Evolutionary conservation across 2,113 vertebrate species (phyloP).

Genomic region (Phrynosoma platyrhinos): DNA sequence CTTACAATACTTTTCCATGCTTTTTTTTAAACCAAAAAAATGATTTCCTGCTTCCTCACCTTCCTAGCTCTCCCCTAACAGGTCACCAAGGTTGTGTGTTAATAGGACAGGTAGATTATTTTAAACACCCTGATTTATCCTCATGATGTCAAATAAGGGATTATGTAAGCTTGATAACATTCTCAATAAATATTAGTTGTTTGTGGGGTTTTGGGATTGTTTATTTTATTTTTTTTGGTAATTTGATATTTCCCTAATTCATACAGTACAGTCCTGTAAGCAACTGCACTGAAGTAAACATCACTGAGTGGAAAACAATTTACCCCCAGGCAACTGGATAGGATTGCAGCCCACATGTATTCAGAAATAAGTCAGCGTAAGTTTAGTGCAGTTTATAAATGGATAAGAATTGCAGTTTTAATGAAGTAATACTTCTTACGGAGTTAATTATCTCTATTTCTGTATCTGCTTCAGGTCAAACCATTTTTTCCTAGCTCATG

Average conservation of each 20-base stretch:
- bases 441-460: not conserved
- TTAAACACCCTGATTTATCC: not conserved
- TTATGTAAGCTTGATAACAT: not conserved
- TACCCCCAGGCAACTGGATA: too few species aligned
- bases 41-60: not conserved
- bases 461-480: not conserved
- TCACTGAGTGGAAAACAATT: not conserved
- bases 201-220: not conserved
- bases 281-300: not conserved
- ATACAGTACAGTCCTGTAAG: not conserved
- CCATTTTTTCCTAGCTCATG: not conserved
- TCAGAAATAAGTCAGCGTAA: not conserved
- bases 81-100: not conserved
- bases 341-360: not conserved
- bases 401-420: not conserved
- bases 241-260: not conserved
- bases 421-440: not conserved
- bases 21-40: not conserved
- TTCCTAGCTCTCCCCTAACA: not conserved
- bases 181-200: not conserved
- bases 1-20: not conserved
- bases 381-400: not conserved
- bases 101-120: not conserved
- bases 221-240: not conserved
- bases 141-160: not conserved